Evolutionary conservation across 2,113 vertebrate genomes (phyloP).

Genomic region (Rhinolophus ferrumequinum): DNA sequence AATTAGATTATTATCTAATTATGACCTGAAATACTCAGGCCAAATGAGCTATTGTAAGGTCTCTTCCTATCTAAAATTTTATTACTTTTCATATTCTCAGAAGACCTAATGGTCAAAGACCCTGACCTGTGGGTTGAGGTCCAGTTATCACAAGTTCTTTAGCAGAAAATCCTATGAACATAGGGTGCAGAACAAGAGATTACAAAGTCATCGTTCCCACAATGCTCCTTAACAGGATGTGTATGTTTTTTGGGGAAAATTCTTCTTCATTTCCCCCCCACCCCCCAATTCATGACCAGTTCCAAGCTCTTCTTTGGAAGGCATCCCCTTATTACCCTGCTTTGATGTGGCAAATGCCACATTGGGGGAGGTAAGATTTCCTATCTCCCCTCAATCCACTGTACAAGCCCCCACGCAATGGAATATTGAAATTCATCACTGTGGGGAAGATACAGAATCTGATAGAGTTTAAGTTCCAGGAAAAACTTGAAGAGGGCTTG

Average conservation of each 20-base stretch:
- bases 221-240: background rate
- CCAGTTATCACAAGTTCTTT: background rate
- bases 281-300: background rate
- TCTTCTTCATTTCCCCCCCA: background rate
- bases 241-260: background rate
- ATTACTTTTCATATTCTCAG: slow-evolving; percentile 22
- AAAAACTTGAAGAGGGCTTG: background rate
- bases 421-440: background rate
- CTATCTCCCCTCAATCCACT: background rate
- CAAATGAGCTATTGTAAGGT: background rate
- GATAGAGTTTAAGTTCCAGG: background rate
- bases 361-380: background rate
- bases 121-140: background rate
- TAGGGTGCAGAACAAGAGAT: background rate
- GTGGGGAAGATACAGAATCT: background rate
- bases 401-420: background rate
- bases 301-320: background rate
- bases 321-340: background rate
- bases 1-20: too few relatives aligned
- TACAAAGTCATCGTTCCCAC: background rate
- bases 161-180: background rate
- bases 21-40: too few relatives aligned
- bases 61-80: background rate
- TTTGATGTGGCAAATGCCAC: background rate
- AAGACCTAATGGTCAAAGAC: background rate